Evolutionary conservation across 2,888 invertebrate species (phyloP).

Genomic region (Heliconius charithonia): DNA sequence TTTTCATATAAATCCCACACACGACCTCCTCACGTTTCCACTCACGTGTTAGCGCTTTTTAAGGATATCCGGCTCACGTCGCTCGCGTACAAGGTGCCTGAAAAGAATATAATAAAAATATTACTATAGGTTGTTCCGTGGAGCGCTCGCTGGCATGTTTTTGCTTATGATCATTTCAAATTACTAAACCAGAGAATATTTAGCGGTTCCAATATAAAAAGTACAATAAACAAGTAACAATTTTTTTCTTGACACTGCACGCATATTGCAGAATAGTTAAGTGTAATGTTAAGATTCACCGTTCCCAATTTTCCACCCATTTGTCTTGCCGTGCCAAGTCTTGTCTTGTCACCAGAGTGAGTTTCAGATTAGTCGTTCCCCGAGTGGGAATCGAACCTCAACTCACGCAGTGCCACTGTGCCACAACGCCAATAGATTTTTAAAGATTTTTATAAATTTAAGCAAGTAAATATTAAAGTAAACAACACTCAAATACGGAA

Average conservation of each 20-base stretch:
- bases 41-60: constrained; percentile 37
- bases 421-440: no score
- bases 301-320: no score
- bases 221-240: no score
- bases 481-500: constrained; percentile 22
- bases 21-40: constrained; percentile 29
- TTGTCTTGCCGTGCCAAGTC: not conserved
- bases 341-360: not conserved
- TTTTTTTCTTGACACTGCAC: no score
- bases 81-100: constrained; percentile 29
- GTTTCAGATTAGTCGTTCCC: not conserved
- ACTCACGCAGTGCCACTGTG: not conserved
- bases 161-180: not conserved
- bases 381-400: not conserved
- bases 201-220: not conserved
- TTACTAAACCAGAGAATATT: not conserved
- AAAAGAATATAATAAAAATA: constrained; percentile 22
- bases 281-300: no score
- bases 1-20: constrained; percentile 12
- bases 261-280: not conserved
- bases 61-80: constrained; percentile 38
- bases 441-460: not conserved
- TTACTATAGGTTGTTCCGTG: not conserved
- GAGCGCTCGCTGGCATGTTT: not conserved
- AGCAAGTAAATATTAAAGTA: constrained; percentile 11